Conservation (phyloP, 2,797 vertebrate species). For the Danio kyathit region DNA sequence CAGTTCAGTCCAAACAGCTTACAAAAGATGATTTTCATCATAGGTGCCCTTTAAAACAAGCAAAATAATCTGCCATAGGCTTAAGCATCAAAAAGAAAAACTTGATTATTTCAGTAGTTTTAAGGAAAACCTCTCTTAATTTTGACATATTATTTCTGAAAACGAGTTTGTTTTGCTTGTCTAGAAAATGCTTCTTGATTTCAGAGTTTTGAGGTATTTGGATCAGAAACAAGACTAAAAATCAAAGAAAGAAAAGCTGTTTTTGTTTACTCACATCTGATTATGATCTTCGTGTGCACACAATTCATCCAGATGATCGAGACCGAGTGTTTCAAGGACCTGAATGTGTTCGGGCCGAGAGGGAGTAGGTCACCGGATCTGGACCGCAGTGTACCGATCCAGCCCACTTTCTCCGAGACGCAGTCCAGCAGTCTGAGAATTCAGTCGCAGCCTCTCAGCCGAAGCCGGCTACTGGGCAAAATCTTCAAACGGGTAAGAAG, state of each 20-base stretch:
- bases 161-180: too few relatives aligned
- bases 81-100: too few relatives aligned
- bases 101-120: too few relatives aligned
- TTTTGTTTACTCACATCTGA: not conserved
- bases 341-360: slow-evolving; percentile 80
- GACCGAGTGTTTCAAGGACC: slow-evolving; percentile 84
- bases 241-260: not conserved
- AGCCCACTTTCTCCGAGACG: slow-evolving; percentile 43
- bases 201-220: too few relatives aligned
- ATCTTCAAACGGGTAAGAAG: slow-evolving; percentile 80
- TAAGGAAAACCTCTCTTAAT: too few relatives aligned
- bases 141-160: too few relatives aligned
- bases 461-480: slow-evolving; percentile 74
- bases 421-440: not conserved
- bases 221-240: too few relatives aligned
- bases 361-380: slow-evolving; percentile 78
- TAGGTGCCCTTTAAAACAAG: too few relatives aligned
- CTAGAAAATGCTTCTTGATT: too few relatives aligned
- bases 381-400: slow-evolving; percentile 63
- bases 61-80: too few relatives aligned
- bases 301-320: slow-evolving; percentile 81
- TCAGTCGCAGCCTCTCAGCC: slow-evolving; percentile 56
- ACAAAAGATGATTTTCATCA: too few relatives aligned
- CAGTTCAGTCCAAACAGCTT: too few relatives aligned
- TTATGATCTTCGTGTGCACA: not conserved